These are phyloP conservation scores for Garrulus glandarius DNA, from an alignment of 2,797 vertebrate genomes.

Conservation along the genomic window DNA sequence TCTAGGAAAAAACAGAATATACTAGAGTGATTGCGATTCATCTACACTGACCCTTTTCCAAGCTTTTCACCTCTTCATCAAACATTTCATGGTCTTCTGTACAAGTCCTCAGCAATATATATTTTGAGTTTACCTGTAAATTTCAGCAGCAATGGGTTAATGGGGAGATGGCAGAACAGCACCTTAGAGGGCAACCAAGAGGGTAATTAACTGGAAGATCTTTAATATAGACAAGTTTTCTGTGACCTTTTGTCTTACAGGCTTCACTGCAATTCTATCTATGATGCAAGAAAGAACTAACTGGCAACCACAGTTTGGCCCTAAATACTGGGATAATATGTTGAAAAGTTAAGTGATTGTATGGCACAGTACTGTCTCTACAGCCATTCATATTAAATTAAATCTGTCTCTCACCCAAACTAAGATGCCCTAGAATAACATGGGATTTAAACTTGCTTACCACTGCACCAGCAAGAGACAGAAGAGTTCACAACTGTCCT, in stretches of 20 bases:
- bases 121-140: background rate
- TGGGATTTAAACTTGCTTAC: background rate
- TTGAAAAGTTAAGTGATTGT: background rate
- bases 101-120: background rate
- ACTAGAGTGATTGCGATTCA: background rate
- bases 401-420: background rate
- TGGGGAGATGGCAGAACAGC: background rate
- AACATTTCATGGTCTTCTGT: background rate
- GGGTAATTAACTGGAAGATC: conserved; percentile 15
- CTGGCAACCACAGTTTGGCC: conserved; percentile 11
- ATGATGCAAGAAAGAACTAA: background rate
- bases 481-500: background rate
- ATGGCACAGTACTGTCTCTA: background rate
- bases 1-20: background rate
- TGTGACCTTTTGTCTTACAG: background rate
- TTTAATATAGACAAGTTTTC: conserved; percentile 7
- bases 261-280: background rate
- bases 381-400: background rate
- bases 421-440: background rate
- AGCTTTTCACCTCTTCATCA: background rate
- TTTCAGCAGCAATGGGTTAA: conserved; percentile 18
- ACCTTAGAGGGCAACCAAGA: background rate
- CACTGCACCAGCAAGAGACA: background rate
- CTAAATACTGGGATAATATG: background rate
- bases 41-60: background rate